Conservation (phyloP, 2,113 vertebrate genomes). For the Cettia cetti region DNA sequence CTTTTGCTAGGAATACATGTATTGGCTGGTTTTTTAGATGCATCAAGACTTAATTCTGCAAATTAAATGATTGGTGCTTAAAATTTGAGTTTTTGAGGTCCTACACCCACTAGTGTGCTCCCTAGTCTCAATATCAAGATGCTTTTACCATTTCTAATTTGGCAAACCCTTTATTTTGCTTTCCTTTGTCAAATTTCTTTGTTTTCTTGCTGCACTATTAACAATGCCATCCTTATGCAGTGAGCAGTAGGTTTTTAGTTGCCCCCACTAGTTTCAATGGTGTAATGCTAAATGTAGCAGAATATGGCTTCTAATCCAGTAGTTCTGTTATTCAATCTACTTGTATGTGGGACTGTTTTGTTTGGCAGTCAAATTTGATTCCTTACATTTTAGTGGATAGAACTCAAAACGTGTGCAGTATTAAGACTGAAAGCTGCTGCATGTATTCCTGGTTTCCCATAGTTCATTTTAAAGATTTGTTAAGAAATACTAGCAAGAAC, state of each 20-base stretch:
- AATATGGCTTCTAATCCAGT: background rate
- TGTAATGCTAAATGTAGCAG: background rate
- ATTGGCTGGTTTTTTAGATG: background rate
- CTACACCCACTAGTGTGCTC: background rate
- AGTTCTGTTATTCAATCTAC: background rate
- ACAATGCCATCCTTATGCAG: background rate
- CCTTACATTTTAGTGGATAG: background rate
- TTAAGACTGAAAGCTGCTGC: background rate
- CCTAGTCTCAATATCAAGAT: background rate
- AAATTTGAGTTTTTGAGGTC: background rate
- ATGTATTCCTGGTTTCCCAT: background rate
- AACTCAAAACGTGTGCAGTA: background rate
- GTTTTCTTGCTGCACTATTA: background rate
- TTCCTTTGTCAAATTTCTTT: background rate
- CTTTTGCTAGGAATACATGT: background rate
- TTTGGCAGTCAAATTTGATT: background rate
- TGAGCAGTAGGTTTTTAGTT: background rate
- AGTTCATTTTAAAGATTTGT: background rate
- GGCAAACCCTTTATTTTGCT: background rate
- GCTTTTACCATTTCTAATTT: background rate
- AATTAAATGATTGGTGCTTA: background rate
- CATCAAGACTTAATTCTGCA: background rate
- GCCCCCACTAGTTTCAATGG: background rate
- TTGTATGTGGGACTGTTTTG: background rate
- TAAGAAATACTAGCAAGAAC: background rate